phyloP scores from a whole-genome alignment of 2,888 invertebrate species.

The Volucella bombylans region DNA sequence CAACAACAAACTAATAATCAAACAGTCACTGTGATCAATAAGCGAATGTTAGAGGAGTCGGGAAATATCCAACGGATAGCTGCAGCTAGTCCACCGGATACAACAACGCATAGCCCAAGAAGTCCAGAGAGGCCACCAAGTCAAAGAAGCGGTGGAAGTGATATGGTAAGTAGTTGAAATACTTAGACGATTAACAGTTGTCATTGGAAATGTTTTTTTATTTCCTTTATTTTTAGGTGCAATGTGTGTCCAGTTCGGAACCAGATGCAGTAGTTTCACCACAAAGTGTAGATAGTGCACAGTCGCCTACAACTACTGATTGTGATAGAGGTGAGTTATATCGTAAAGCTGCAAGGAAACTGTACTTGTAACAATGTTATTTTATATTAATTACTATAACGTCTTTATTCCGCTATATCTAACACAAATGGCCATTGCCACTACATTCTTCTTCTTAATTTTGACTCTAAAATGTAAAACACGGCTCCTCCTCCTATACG shows the following conservation, averaged over 20 bases:
- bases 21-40: constrained; percentile 75
- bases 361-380: too few species aligned
- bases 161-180: constrained; percentile 79
- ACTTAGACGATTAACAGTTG: not conserved
- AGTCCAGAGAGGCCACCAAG: constrained; percentile 84
- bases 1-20: constrained; percentile 74
- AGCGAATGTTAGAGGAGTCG: constrained; percentile 77
- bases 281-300: constrained; percentile 80
- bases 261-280: constrained; percentile 86
- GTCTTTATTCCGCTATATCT: too few species aligned
- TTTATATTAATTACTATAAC: too few species aligned
- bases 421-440: too few species aligned
- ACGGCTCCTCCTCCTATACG: too few species aligned
- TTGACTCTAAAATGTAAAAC: too few species aligned
- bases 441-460: too few species aligned
- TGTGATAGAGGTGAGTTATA: constrained; percentile 78
- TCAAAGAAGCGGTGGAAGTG: constrained; percentile 82
- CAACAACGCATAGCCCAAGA: constrained; percentile 91
- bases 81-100: constrained; percentile 90
- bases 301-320: constrained; percentile 82
- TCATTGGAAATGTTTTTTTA: not conserved
- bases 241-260: constrained; percentile 93
- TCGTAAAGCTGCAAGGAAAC: not conserved
- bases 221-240: constrained; percentile 86
- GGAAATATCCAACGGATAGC: constrained; percentile 77